phyloP scores from a whole-genome alignment of 1,140 invertebrate genomes.

The Chironomus tepperi region DNA sequence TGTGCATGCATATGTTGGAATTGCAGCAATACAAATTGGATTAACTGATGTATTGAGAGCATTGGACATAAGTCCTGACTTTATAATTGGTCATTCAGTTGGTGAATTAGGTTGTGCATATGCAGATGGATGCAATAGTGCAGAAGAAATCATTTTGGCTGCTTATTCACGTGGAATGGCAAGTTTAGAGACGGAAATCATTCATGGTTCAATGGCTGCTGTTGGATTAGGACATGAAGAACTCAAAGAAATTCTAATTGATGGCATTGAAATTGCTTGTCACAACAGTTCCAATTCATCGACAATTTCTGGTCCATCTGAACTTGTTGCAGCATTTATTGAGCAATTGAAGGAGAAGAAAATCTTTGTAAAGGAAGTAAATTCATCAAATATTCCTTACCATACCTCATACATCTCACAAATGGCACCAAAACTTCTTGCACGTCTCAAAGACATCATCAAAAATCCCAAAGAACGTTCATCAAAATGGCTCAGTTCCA shows the following conservation, averaged over 20 bases:
- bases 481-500: conserved; percentile 61
- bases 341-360: conserved; percentile 46
- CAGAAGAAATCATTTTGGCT: conserved; percentile 58
- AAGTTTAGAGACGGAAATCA: conserved; percentile 54
- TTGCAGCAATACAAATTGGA: conserved; percentile 50
- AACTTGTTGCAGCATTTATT: conserved; percentile 46
- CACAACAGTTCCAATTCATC: conserved; percentile 46
- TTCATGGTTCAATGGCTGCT: conserved; percentile 56
- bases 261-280: conserved; percentile 54
- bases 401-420: neutral
- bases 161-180: conserved; percentile 65
- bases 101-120: conserved; percentile 66
- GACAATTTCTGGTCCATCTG: conserved; percentile 32
- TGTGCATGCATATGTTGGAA: conserved; percentile 38
- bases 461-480: conserved; percentile 49
- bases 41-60: conserved; percentile 59
- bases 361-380: conserved; percentile 46
- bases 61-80: conserved; percentile 58
- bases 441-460: conserved; percentile 50
- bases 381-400: conserved; percentile 63
- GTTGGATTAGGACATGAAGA: conserved; percentile 54
- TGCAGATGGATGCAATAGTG: conserved; percentile 61
- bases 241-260: conserved; percentile 30
- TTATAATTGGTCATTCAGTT: conserved; percentile 49
- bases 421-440: conserved; percentile 43